Conservation (phyloP, 64 coral and sea anemone genomes). For the Pocillopora verrucosa region DNA sequence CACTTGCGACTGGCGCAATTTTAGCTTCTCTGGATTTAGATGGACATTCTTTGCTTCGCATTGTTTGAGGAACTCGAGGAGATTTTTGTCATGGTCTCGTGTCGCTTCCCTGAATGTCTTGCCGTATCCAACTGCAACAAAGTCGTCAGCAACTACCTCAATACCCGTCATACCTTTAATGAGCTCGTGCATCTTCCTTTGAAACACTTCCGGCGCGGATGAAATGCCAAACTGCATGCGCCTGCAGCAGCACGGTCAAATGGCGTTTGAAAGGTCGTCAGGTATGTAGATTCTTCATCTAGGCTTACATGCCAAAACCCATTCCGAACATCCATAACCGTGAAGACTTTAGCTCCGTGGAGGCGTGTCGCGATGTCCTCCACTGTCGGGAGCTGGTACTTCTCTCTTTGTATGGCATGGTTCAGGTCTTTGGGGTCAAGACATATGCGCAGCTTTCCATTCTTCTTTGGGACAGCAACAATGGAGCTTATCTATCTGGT, state of each 20-base stretch:
- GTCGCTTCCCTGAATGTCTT: slow-evolving; percentile 2
- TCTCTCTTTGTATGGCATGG: slow-evolving; percentile 16
- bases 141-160: slow-evolving; percentile 25
- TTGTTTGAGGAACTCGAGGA: not conserved
- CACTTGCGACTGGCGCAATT: not conserved
- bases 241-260: too few relatives aligned
- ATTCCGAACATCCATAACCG: slow-evolving; percentile 16
- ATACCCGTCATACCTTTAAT: not conserved
- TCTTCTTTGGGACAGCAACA: slow-evolving; percentile 48
- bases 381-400: slow-evolving; percentile 37
- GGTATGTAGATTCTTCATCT: slow-evolving; percentile 36
- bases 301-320: slow-evolving; percentile 40
- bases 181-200: not conserved
- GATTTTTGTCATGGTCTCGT: not conserved
- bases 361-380: slow-evolving; percentile 61
- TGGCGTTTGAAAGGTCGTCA: slow-evolving; percentile 42
- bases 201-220: slow-evolving; percentile 22
- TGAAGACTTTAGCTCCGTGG: slow-evolving; percentile 61
- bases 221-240: slow-evolving; percentile 39
- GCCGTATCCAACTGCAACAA: slow-evolving; percentile 3
- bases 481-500: slow-evolving; percentile 56
- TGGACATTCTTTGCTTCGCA: not conserved
- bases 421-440: slow-evolving; percentile 64
- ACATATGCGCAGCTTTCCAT: slow-evolving; percentile 51
- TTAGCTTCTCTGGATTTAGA: slow-evolving; percentile 19